Conservation (phyloP, 2,888 invertebrate species). For the Lasioglossum villosulum region DNA sequence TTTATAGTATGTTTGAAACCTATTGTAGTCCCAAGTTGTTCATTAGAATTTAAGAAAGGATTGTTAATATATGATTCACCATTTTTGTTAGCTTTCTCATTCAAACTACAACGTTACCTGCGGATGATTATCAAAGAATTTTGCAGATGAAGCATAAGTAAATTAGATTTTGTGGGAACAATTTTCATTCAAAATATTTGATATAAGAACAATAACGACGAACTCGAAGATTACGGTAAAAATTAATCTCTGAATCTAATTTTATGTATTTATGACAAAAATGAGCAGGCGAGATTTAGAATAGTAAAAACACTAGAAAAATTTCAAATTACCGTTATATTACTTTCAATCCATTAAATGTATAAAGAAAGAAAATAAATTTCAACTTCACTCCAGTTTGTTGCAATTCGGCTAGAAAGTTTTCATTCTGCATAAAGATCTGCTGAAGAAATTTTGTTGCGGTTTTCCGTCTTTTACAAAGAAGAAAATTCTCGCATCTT, state of each 20-base stretch:
- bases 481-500: not conserved
- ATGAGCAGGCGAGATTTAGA: not conserved
- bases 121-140: no score
- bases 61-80: no score
- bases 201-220: no score
- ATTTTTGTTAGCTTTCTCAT: no score
- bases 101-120: no score
- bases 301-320: not conserved
- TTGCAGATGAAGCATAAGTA: no score
- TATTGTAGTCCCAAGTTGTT: not conserved
- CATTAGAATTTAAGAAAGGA: no score
- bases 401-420: not conserved
- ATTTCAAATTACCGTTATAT: not conserved
- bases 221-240: no score
- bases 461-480: not conserved
- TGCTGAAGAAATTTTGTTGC: not conserved
- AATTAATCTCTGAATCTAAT: no score
- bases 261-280: not conserved
- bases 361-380: not conserved
- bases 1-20: not conserved
- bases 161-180: no score
- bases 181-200: no score
- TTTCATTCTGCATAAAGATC: not conserved
- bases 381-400: not conserved
- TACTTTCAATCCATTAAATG: no score